Conservation (phyloP, 2,888 invertebrate species). For the Polydrusus cervinus region DNA sequence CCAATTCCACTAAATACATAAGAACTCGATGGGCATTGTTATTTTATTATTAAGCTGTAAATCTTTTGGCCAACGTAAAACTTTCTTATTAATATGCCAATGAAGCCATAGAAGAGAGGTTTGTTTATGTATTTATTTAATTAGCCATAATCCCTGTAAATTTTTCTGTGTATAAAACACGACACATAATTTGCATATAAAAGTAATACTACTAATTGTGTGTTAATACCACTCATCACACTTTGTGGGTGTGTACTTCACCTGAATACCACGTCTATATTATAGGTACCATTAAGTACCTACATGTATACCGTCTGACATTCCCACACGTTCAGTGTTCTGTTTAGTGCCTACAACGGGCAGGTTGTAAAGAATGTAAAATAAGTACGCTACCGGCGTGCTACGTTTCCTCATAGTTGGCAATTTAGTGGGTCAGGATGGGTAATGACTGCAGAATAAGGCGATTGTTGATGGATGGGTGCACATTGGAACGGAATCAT, state of each 20-base stretch:
- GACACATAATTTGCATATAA: constrained; percentile 8
- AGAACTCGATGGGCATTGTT: too few relatives aligned
- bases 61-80: too few relatives aligned
- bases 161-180: neutral
- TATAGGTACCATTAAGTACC: constrained; percentile 9
- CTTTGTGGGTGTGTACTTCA: constrained; percentile 36
- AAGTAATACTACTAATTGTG: constrained; percentile 8
- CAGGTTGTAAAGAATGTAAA: constrained; percentile 19
- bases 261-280: constrained; percentile 35
- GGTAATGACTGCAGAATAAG: constrained; percentile 27
- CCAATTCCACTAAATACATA: too few relatives aligned
- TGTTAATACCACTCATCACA: constrained; percentile 34
- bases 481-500: constrained; percentile 3
- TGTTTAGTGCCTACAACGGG: constrained; percentile 25
- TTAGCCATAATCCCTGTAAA: neutral
- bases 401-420: constrained; percentile 42
- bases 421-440: constrained; percentile 46
- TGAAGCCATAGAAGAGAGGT: neutral
- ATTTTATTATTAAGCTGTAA: too few relatives aligned
- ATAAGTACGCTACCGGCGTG: constrained; percentile 39
- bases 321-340: constrained; percentile 41
- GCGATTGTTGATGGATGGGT: constrained; percentile 21
- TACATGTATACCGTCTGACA: constrained; percentile 26
- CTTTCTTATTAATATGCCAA: too few relatives aligned
- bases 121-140: neutral